These are phyloP conservation scores for Cheirogaleus medius DNA, from an alignment of 2,113 vertebrate species.

Conservation along the genomic window DNA sequence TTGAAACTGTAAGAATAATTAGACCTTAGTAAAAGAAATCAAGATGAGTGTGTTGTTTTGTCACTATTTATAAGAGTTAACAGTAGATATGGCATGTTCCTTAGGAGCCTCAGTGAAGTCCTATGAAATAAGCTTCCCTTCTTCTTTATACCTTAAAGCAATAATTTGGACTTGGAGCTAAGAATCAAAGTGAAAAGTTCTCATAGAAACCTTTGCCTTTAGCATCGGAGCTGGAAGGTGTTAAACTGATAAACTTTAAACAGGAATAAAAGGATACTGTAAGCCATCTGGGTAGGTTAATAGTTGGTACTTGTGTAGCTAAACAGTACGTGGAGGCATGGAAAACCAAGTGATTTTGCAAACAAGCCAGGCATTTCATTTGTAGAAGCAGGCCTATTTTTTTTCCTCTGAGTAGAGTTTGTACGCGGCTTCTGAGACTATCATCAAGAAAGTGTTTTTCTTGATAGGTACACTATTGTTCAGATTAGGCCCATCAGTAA, in stretches of 20 bases:
- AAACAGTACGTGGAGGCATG: not conserved
- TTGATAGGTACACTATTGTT: not conserved
- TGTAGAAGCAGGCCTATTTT: not conserved
- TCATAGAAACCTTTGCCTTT: slow-evolving; percentile 42
- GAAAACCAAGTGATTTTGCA: slow-evolving; percentile 20
- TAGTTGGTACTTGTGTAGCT: not conserved
- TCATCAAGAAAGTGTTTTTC: slow-evolving; percentile 35
- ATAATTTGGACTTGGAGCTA: not conserved
- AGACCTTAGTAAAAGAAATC: slow-evolving; percentile 19
- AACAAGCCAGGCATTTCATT: not conserved
- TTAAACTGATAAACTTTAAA: slow-evolving; percentile 45
- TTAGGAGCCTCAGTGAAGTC: not conserved
- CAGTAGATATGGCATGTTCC: not conserved
- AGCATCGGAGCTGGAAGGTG: not conserved
- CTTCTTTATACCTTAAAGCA: not conserved
- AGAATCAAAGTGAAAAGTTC: not conserved
- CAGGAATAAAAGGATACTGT: slow-evolving; percentile 14
- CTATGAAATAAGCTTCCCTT: not conserved
- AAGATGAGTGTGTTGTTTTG: not conserved
- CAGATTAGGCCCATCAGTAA: slow-evolving; percentile 29
- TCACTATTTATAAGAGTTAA: not conserved
- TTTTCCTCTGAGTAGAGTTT: not conserved
- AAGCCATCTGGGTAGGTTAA: slow-evolving; percentile 5
- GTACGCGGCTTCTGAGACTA: not conserved
- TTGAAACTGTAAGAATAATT: not conserved